These are phyloP conservation scores for Apolygus lucorum DNA, from an alignment of 1,140 invertebrate genomes.

Conservation along the genomic window DNA sequence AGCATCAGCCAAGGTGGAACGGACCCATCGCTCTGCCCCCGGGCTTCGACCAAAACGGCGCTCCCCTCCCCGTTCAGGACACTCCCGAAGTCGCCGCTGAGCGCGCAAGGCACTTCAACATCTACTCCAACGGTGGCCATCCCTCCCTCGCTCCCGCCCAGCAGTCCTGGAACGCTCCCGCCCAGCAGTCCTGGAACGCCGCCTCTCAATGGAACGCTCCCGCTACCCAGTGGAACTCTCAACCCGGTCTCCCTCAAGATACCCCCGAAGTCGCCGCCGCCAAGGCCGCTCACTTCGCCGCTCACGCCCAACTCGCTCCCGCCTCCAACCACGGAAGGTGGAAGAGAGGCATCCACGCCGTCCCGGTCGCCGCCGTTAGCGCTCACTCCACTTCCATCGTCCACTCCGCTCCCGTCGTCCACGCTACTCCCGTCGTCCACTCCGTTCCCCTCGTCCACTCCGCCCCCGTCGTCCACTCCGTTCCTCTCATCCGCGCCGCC, in stretches of 20 bases:
- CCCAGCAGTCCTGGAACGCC: constrained; percentile 21
- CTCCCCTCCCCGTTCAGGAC: constrained; percentile 33
- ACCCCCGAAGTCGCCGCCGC: constrained; percentile 51
- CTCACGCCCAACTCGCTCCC: constrained; percentile 44
- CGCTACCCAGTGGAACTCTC: constrained; percentile 8
- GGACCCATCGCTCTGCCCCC: constrained; percentile 41
- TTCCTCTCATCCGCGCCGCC: constrained; percentile 3
- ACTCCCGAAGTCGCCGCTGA: constrained; percentile 33
- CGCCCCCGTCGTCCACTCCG: constrained; percentile 14
- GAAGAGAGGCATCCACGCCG: constrained; percentile 42
- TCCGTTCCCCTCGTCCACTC: constrained; percentile 23
- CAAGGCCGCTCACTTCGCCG: constrained; percentile 48
- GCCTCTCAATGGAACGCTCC: constrained; percentile 25
- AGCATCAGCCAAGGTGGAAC: constrained; percentile 42
- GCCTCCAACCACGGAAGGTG: constrained; percentile 43
- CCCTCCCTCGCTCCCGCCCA: constrained; percentile 27
- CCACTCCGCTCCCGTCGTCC: constrained; percentile 41
- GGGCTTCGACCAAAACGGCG: constrained; percentile 42
- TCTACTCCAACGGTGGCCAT: constrained; percentile 20
- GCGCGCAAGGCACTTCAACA: constrained; percentile 30
- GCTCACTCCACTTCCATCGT: constrained; percentile 41
- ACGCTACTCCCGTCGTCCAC: constrained; percentile 35
- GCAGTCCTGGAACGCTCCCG: constrained; percentile 35
- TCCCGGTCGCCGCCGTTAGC: constrained; percentile 43
- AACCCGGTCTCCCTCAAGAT: constrained; percentile 42